phyloP scores from a whole-genome alignment of 2,888 invertebrate genomes.

The Sepioteuthis lessoniana region DNA sequence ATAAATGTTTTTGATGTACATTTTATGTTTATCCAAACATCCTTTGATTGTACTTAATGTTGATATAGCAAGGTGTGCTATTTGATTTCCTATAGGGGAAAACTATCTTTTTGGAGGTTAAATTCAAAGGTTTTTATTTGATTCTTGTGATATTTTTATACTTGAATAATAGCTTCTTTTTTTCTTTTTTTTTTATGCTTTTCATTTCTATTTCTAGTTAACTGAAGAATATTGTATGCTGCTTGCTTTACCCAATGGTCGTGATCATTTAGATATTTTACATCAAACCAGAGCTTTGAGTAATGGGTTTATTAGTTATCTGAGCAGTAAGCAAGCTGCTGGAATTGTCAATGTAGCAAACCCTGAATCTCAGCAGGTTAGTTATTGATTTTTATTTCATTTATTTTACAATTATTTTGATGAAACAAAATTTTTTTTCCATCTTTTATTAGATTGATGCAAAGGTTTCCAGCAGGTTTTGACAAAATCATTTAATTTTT shows the following conservation, averaged over 20 bases:
- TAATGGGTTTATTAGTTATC: slow-evolving; percentile 94
- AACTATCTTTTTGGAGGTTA: no score
- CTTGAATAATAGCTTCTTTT: background rate
- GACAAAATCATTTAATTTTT: no score
- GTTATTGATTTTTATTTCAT: background rate
- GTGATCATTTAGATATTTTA: slow-evolving; percentile 92
- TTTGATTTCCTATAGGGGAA: no score
- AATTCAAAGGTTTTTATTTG: no score
- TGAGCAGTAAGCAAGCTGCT: slow-evolving; percentile 97
- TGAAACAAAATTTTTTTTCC: background rate
- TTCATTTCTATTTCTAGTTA: slow-evolving; percentile 79
- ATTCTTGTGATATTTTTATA: no score
- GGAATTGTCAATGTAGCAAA: slow-evolving; percentile 94
- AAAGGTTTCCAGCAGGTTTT: no score
- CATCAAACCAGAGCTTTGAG: slow-evolving; percentile 90
- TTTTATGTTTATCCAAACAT: no score
- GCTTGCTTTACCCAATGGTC: slow-evolving; percentile 94
- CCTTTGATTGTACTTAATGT: no score
- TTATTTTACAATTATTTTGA: no score
- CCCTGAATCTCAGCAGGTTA: slow-evolving; percentile 80
- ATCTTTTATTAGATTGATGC: background rate
- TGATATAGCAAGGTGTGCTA: no score
- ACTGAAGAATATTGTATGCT: slow-evolving; percentile 97
- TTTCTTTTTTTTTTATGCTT: background rate
- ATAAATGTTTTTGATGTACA: no score